phyloP scores from a whole-genome alignment of 2,797 vertebrate species.

The Vireo griseus region DNA sequence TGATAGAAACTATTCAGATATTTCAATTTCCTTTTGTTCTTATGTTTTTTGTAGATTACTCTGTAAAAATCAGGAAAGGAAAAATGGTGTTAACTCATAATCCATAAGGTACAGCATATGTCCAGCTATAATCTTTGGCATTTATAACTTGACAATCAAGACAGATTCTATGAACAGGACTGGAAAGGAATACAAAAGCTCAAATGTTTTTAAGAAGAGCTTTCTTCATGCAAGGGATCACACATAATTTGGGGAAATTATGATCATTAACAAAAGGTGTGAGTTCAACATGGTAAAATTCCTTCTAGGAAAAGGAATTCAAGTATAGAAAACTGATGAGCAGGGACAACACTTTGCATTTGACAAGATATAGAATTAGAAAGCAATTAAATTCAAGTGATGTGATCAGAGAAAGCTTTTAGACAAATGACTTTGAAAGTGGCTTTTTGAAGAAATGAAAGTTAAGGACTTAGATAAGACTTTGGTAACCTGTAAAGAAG shows the following conservation, averaged over 20 bases:
- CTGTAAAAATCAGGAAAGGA: background rate
- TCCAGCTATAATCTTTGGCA: background rate
- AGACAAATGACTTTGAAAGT: background rate
- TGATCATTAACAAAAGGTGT: background rate
- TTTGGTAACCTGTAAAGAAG: conserved; percentile 28
- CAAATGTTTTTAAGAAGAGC: background rate
- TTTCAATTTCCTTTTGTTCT: background rate
- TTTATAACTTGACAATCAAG: background rate
- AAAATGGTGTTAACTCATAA: background rate
- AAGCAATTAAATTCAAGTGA: background rate
- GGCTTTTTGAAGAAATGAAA: background rate
- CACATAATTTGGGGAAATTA: background rate
- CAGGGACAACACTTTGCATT: background rate
- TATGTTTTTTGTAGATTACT: background rate
- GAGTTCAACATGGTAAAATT: background rate
- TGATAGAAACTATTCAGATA: background rate
- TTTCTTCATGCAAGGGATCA: background rate
- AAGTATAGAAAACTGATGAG: background rate
- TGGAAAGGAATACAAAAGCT: background rate
- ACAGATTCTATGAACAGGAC: background rate
- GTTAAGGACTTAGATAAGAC: background rate
- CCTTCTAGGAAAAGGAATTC: background rate
- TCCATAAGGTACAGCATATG: background rate
- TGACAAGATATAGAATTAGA: background rate
- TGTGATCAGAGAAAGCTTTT: background rate